phyloP scores from a whole-genome alignment of 2,113 vertebrate genomes.

The Cyphomyrus discorhynchus region DNA sequence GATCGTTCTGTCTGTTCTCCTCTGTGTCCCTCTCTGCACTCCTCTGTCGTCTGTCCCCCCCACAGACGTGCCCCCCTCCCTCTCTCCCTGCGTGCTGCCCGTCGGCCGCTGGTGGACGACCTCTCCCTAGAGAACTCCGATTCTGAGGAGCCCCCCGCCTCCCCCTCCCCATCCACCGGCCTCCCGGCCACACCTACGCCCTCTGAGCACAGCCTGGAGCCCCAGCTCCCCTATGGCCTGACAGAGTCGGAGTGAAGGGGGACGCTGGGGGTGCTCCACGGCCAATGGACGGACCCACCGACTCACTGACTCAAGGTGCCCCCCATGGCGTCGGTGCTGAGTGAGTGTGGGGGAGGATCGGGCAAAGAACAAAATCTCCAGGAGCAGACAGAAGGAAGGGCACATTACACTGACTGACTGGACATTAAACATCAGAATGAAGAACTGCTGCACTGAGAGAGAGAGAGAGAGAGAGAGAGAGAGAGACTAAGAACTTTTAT shows the following conservation, averaged over 20 bases:
- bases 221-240: conserved; percentile 56
- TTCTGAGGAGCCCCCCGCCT: conserved; percentile 61
- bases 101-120: conserved; percentile 62
- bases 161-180: conserved; percentile 57
- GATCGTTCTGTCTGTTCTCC: neutral
- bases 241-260: conserved; percentile 54
- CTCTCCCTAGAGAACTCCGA: conserved; percentile 67
- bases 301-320: neutral
- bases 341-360: neutral
- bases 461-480: conserved; percentile 4
- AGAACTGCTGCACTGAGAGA: conserved; percentile 16
- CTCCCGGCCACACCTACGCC: conserved; percentile 55
- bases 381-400: neutral
- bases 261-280: neutral
- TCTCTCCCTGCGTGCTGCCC: conserved; percentile 53
- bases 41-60: neutral
- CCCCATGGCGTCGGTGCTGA: neutral
- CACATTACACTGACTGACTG: neutral
- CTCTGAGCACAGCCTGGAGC: conserved; percentile 59
- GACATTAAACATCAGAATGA: neutral
- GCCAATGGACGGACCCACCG: neutral
- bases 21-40: neutral
- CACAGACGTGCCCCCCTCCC: conserved; percentile 58
- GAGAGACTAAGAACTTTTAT: conserved; percentile 25
- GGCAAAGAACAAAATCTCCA: neutral